Conservation (phyloP, 1,140 invertebrate species). For the Sycobia sp. region DNA sequence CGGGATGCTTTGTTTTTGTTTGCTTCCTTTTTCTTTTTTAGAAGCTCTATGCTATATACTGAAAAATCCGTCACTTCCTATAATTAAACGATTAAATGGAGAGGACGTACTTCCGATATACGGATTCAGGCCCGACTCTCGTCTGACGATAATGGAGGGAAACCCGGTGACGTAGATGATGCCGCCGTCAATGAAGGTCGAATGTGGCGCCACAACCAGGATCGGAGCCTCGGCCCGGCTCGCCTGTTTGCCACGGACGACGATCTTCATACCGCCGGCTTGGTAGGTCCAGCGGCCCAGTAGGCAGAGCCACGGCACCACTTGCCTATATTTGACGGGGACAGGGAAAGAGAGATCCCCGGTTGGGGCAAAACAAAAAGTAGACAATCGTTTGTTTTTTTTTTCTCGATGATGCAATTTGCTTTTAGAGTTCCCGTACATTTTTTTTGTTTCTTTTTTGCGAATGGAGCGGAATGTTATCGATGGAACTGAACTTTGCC, state of each 20-base stretch:
- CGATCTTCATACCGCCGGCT: constrained; percentile 79
- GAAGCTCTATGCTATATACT: too few species aligned
- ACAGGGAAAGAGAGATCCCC: too few species aligned
- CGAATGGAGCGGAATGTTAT: too few species aligned
- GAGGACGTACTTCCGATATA: constrained; percentile 81
- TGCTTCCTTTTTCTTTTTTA: too few species aligned
- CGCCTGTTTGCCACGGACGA: constrained; percentile 76
- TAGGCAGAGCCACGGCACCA: constrained; percentile 70
- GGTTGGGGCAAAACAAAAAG: too few species aligned
- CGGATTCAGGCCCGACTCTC: constrained; percentile 77
- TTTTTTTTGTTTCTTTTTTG: not conserved
- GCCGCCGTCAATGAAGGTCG: constrained; percentile 84
- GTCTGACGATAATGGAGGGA: constrained; percentile 78
- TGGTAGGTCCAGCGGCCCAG: constrained; percentile 74
- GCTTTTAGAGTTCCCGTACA: not conserved
- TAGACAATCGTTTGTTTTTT: too few species aligned
- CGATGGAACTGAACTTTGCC: too few species aligned
- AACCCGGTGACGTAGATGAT: constrained; percentile 79
- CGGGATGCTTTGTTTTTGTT: too few species aligned
- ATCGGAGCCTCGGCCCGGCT: constrained; percentile 78
- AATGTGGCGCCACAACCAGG: constrained; percentile 84
- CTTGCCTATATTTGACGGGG: too few species aligned
- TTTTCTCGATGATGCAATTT: not conserved
- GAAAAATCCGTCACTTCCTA: too few species aligned
- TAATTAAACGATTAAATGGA: too few species aligned